Evolutionary conservation across 2,797 vertebrate species (phyloP), one percentile per base, ranked within the genome.

Genomic region (Myotis myotis): DNA sequence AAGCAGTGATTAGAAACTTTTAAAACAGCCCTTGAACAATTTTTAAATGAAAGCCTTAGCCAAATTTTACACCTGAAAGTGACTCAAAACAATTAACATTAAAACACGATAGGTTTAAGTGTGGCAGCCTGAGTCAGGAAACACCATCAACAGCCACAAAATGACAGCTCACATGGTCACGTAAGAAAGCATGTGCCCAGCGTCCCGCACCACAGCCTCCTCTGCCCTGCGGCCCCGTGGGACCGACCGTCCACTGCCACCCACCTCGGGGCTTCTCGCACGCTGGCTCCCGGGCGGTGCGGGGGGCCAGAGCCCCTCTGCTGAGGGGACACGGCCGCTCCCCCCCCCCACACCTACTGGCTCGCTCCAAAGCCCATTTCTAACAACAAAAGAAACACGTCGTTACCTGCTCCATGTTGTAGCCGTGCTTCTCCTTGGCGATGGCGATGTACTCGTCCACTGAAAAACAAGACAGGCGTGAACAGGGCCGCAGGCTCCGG

Each of bases 401-500:
- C 30, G 2, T 98, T 99, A 99, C 99, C 99, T 99, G 99, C 60
- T 99, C 99, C 99, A 99, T 99, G 97, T 99, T 99, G 98, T 99
- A 99, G 66, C 99, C 99, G 49, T 99, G 99, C 97, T 99, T 99
- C 98, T 99, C 99, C 98, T 99, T 99, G 94, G 99, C 99, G 89
- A 99, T 99, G 94, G 98, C 98, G 91, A 99, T 99, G 97, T 99
- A 99, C 93, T 99, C 99, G 1, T 99, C 99, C 99, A 99, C 99
- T 99, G 98, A 33, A 98, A 98, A 68, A 97, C 51, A 97, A 97
- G 95, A 98, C 5, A 90, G 95, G 95, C 23, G 66, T 96, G 5
- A 96, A 28, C 71, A 47, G 16, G 28, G 8, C 4, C 75, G 51
- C 82, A 22, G 15, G 47, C 25, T 51, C 17, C 49, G 16, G 49